Evolutionary conservation across 2,888 invertebrate genomes (phyloP), one percentile per base, ranked within the genome.

Genomic region (Aspidapion aeneum): DNA sequence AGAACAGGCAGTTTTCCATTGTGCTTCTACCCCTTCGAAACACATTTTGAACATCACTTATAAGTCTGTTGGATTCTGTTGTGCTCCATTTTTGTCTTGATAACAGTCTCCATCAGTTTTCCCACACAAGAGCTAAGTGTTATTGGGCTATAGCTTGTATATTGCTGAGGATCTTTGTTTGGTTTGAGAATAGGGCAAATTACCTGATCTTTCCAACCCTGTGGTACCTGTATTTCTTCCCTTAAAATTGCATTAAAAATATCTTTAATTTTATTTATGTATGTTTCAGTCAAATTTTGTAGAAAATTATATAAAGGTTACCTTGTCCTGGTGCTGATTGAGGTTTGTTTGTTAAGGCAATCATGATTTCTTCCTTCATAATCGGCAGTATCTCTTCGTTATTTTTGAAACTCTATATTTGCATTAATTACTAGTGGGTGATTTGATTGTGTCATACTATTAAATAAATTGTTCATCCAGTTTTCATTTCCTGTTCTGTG

Each of bases 321-420:
- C 55, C 60, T 5, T 55, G 21, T 5, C 60, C 60, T 19, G 52
- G 9, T 1, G 60, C 55, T 17, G 60, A 60, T 2, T 55, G 16
- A 2, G 17, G 54, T 60, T 60, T 60, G 17, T 52, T 21, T 21
- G 50, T 20, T 12, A 59, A 49, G 20, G 52, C 51, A 21, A n/a
- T 18, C 5, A 7, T 18, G 20, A 58, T 16, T 20, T 50, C 58
- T 5, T 21, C 52, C 19, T 9, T 52, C 7, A n/a, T 5, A 17
- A 52, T 52, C 12, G 35, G 35, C 35, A 5, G 5, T 5, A 52
- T 5, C 7, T 52, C 18, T 5, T 52, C 17, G 3, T 3, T 52
- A 18, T 52, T 19, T 19, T 19, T 5, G 52, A 7, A 35, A n/a
- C n/a, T n/a, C 12, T 35, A 12, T 35, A 12, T 3, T 35, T 35